These are phyloP conservation scores for Bucorvus abyssinicus DNA, from an alignment of 2,797 vertebrate species.

Conservation along the genomic window DNA sequence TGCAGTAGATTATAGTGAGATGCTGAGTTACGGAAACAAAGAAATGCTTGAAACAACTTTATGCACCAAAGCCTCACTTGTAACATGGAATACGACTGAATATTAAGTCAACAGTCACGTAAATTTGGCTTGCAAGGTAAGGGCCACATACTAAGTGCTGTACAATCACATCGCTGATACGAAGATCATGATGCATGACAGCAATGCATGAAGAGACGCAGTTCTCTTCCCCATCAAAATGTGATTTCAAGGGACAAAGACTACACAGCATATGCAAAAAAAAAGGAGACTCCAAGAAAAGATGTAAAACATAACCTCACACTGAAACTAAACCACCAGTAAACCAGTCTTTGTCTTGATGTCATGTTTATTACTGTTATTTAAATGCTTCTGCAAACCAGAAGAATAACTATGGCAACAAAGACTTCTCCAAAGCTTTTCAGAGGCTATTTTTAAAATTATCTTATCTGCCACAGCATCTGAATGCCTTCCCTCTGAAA, in stretches of 20 bases:
- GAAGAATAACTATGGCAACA: slow-evolving; percentile 72
- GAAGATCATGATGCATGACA: background rate
- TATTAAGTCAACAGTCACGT: background rate
- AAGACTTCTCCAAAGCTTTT: slow-evolving; percentile 44
- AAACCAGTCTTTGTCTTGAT: background rate
- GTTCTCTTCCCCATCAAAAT: background rate
- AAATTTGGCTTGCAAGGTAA: background rate
- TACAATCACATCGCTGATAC: background rate
- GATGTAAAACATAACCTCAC: background rate
- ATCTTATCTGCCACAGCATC: slow-evolving; percentile 37
- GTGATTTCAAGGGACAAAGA: background rate
- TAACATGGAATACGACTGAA: background rate
- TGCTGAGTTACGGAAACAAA: background rate
- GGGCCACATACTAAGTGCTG: background rate
- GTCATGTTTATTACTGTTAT: slow-evolving; percentile 42
- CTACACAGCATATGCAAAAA: background rate
- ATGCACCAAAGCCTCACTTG: background rate
- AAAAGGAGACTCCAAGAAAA: background rate
- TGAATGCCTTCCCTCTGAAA: slow-evolving; percentile 5
- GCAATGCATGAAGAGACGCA: background rate
- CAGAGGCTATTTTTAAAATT: slow-evolving; percentile 37
- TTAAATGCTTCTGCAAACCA: slow-evolving; percentile 38
- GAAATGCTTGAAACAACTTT: background rate
- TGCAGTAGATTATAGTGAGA: background rate
- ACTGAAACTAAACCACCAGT: background rate